These are phyloP conservation scores for Manis crassicaudata DNA, from an alignment of 2,797 vertebrate species.

Conservation along the genomic window DNA sequence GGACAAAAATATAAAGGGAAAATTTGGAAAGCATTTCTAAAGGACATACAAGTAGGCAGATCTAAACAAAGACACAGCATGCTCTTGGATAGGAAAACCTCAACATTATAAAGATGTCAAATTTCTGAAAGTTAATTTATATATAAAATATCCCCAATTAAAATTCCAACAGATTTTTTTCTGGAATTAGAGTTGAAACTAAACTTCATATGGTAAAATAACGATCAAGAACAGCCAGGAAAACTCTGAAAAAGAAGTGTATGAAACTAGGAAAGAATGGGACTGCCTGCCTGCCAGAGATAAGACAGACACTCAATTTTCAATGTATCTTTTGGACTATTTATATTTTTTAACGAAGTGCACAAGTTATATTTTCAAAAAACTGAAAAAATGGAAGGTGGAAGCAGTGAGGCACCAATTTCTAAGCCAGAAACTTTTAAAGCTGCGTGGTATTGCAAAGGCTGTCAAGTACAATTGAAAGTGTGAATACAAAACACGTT, in stretches of 20 bases:
- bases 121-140: not conserved
- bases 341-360: not conserved
- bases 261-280: not conserved
- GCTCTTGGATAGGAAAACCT: not conserved
- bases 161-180: not conserved
- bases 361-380: not conserved
- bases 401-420: not conserved
- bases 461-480: not conserved
- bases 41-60: not conserved
- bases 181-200: not conserved
- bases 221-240: not conserved
- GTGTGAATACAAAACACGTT: not conserved
- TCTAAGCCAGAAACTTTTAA: not conserved
- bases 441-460: not conserved
- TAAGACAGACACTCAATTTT: not conserved
- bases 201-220: conserved; percentile 19
- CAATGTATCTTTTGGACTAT: not conserved
- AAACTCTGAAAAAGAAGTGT: not conserved
- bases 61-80: not conserved
- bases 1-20: conserved; percentile 17
- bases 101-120: not conserved
- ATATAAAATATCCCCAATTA: not conserved
- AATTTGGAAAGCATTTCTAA: not conserved
- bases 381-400: not conserved
- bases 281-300: not conserved